Percentiles rank a stretch among this genome's conserved stretches.
phyloP scores from a whole-genome alignment of 2,888 invertebrate species.

The Metopia argyrocephala region DNA sequence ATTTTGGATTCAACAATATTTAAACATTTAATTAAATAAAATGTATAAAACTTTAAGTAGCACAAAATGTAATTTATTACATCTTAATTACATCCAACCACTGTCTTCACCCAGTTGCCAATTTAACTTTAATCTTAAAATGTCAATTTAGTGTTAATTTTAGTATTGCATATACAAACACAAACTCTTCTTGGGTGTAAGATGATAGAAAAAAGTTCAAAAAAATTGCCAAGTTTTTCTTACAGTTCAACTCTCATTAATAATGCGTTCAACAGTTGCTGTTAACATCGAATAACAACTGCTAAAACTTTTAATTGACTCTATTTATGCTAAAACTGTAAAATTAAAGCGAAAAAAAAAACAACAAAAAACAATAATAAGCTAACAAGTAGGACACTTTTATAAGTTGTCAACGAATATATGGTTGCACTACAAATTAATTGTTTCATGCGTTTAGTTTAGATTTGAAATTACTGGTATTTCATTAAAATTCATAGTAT shows the following conservation, averaged over 20 bases:
- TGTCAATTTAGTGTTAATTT: slow-evolving; percentile 6
- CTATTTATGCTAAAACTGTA: slow-evolving; percentile 55
- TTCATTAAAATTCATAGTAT: not conserved
- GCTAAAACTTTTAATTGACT: slow-evolving; percentile 62
- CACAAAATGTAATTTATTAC: too few species aligned
- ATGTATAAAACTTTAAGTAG: too few species aligned
- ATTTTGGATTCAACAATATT: too few species aligned
- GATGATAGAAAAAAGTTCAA: not conserved
- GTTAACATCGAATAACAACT: slow-evolving; percentile 54
- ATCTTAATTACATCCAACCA: not conserved
- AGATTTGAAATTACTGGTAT: too few species aligned
- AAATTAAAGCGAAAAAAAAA: slow-evolving; percentile 27
- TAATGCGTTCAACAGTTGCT: slow-evolving; percentile 50
- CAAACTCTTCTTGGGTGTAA: slow-evolving; percentile 7
- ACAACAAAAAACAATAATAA: not conserved
- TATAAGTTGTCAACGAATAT: not conserved
- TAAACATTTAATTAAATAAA: too few species aligned
- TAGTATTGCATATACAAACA: not conserved
- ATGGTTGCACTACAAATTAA: too few species aligned
- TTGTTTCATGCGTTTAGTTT: too few species aligned
- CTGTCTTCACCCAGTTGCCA: not conserved
- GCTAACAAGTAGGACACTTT: too few species aligned
- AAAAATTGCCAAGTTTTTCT: slow-evolving; percentile 35
- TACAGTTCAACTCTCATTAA: slow-evolving; percentile 49
- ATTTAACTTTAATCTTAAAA: not conserved